Percentiles rank a stretch among this genome's conserved stretches.
Conservation (phyloP, 2,797 vertebrate species). For the Oophaga sylvatica region DNA sequence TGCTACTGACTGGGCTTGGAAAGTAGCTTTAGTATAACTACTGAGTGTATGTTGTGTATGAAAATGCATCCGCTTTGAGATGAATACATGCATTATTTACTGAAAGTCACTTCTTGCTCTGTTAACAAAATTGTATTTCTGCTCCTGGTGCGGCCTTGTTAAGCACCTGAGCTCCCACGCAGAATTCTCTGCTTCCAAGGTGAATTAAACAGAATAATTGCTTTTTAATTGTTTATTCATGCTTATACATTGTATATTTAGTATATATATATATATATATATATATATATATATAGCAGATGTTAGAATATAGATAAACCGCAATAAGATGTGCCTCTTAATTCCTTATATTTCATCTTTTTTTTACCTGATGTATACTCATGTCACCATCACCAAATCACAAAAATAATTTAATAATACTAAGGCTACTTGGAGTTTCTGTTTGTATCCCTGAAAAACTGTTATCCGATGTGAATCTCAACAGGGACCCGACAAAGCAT, state of each 20-base stretch:
- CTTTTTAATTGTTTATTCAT: conserved; percentile 17
- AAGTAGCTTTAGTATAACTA: conserved; percentile 15
- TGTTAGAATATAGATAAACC: background rate
- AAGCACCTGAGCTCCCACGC: conserved; percentile 40
- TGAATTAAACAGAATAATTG: conserved; percentile 1
- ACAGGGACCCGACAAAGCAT: too few species aligned
- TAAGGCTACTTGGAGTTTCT: too few species aligned
- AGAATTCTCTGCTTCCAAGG: background rate
- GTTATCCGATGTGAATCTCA: too few species aligned
- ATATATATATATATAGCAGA: background rate
- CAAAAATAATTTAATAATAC: background rate
- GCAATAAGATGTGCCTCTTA: background rate
- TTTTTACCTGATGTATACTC: background rate
- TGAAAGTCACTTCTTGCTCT: conserved; percentile 16
- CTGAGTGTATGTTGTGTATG: background rate
- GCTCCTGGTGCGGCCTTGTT: background rate
- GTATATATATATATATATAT: background rate
- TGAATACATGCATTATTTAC: conserved; percentile 13
- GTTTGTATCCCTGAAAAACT: too few species aligned
- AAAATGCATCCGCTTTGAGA: conserved; percentile 18
- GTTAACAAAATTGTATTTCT: conserved; percentile 34
- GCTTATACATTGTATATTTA: background rate
- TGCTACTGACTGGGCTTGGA: background rate
- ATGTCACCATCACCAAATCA: background rate
- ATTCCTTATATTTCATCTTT: background rate